Conservation (phyloP, 2,113 vertebrate genomes). For the Cyanoramphus novaezelandiae region DNA sequence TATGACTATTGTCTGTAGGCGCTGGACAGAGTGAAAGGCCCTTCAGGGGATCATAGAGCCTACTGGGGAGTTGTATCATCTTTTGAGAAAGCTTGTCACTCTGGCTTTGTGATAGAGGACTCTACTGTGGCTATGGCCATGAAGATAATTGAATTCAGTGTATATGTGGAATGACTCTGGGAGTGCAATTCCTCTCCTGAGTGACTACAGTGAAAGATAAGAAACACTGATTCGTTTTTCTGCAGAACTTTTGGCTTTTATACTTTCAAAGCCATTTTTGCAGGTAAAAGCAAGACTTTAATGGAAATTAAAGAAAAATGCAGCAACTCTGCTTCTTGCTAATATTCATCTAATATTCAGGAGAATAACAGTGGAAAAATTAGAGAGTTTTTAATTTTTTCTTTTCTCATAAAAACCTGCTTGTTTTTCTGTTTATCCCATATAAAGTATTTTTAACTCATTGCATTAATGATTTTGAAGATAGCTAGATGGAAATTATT, state of each 20-base stretch:
- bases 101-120: not conserved
- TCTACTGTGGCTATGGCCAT: not conserved
- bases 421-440: not conserved
- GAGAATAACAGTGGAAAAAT: not conserved
- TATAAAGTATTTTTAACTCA: not conserved
- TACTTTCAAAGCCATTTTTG: not conserved
- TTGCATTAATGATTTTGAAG: not conserved
- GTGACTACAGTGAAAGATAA: not conserved
- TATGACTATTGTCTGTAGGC: rapidly evolving
- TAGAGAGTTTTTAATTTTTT: not conserved
- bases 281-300: not conserved
- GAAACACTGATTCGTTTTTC: not conserved
- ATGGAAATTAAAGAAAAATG: not conserved
- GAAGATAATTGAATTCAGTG: not conserved
- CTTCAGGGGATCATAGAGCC: not conserved
- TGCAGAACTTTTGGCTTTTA: not conserved
- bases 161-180: not conserved
- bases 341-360: not conserved
- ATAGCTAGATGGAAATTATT: not conserved
- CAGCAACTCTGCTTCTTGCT: not conserved
- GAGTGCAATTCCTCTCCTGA: not conserved
- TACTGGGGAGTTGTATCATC: not conserved
- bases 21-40: not conserved
- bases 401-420: not conserved
- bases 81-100: not conserved